Evolutionary conservation across 2,888 invertebrate species (phyloP).

Genomic region (Chrysodeixis includens): DNA sequence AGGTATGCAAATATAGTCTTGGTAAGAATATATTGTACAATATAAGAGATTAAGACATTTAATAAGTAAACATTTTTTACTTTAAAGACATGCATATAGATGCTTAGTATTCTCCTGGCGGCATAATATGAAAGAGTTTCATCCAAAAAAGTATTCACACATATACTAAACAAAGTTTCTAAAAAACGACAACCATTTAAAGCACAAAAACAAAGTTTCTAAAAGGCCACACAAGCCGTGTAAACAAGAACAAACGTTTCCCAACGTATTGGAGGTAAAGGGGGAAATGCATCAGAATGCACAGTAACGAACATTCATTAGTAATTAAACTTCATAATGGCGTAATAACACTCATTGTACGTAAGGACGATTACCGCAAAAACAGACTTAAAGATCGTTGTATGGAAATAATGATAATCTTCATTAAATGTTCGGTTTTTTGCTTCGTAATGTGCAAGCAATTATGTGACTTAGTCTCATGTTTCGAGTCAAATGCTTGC

Average conservation of each 20-base stretch:
- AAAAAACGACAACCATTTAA: constrained; percentile 6
- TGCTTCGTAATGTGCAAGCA: constrained; percentile 10
- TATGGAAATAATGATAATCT: constrained; percentile 38
- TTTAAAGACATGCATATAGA: no score
- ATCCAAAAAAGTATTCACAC: neutral
- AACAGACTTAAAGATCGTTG: constrained; percentile 15
- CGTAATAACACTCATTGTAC: constrained; percentile 46
- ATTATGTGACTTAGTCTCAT: constrained; percentile 19
- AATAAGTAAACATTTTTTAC: no score
- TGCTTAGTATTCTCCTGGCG: no score
- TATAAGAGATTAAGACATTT: no score
- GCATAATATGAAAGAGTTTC: neutral
- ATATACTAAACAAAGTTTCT: neutral
- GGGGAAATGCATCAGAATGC: constrained; percentile 28
- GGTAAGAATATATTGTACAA: no score
- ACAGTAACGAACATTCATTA: constrained; percentile 42
- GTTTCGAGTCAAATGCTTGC: neutral
- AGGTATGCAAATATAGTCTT: no score
- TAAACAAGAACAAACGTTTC: constrained; percentile 22
- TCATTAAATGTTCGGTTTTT: constrained; percentile 38
- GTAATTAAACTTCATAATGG: constrained; percentile 52
- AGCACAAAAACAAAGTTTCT: constrained; percentile 21
- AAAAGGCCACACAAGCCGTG: constrained; percentile 33
- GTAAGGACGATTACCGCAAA: constrained; percentile 36
- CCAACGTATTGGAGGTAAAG: constrained; percentile 9